These are phyloP conservation scores for Eucidaris tribuloides DNA, from an alignment of 35 echinoderm and acorn worm species.

Conservation along the genomic window DNA sequence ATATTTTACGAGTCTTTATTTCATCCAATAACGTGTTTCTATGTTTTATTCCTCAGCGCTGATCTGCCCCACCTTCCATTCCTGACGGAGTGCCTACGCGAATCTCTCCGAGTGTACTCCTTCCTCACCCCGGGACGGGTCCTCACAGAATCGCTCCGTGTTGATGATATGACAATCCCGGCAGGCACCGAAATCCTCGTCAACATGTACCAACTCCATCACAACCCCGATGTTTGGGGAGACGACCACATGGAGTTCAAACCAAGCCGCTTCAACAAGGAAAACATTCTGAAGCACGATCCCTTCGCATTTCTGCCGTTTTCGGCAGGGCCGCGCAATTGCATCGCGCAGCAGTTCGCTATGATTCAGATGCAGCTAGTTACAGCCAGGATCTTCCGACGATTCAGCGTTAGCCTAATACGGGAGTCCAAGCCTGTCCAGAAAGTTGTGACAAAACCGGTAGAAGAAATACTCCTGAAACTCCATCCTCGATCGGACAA, in stretches of 20 bases:
- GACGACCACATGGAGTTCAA: slow-evolving; percentile 40
- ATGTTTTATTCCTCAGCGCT: no score
- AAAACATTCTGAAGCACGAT: slow-evolving; percentile 26
- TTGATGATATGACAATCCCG: background rate
- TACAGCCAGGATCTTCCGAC: background rate
- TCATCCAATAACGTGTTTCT: no score
- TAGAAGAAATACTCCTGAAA: no score
- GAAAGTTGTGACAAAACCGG: no score
- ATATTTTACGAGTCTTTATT: no score
- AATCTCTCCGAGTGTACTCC: background rate
- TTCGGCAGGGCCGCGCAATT: slow-evolving; percentile 28
- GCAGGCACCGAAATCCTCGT: background rate
- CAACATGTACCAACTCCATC: background rate
- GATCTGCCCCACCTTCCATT: no score
- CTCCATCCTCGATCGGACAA: no score
- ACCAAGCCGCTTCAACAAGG: slow-evolving; percentile 19
- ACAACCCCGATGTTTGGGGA: slow-evolving; percentile 28
- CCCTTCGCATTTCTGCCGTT: slow-evolving; percentile 31
- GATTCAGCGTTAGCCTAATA: background rate
- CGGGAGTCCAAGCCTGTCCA: no score
- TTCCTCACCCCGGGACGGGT: background rate
- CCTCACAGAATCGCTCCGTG: background rate
- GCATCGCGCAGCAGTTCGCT: slow-evolving; percentile 49
- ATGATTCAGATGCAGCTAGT: slow-evolving; percentile 39
- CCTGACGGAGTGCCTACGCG: background rate